Evolutionary conservation across 2,113 vertebrate genomes (phyloP), one percentile per base, ranked within the genome.

Genomic region (Otus sunia): DNA sequence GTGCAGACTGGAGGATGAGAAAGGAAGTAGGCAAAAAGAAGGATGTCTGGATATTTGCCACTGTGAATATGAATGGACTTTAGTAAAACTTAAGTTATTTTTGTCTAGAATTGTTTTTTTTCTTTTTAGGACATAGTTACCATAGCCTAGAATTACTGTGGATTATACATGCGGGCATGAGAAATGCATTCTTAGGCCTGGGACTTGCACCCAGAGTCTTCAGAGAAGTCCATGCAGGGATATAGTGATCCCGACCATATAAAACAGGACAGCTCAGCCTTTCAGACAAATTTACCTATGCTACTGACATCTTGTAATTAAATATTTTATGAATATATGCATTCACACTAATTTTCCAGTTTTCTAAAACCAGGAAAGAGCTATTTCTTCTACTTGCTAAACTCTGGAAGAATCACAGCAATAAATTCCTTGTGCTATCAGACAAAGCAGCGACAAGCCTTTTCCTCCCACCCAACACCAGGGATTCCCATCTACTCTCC

Each of bases 1-100:
- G 16, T 15, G 52, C 39, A 93, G 90, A 19, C 26, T 86, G 95
- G 82, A 96, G 88, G 94, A 90, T 92, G 90, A 92, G 94, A 94
- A 95, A 93, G 85, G 96, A 96, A 94, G 63, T 1, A 53, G 41
- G 67, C 66, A 93, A 83, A 69, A 52, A 90, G n/a, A 63, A 90
- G 27, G 85, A 80, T 55, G 64, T 59, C 64, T 96, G 86, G 82
- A 22, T 56, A 86, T 83, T 74, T 75, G 86, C 89, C 93, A 75
- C 26, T 7, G 37, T 45, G 80, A 88, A 86, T 86, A 83, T 63
- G 79, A 96, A 88, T 29, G 47, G 79, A 74, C 86, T 86, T 41
- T 75, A 90, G 75, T 25, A 80, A 83, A 88, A 56, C 32, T 50
- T 6, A 10, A 9, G 68, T 27, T 84, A 80, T 81, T 95, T 92